Percentiles rank a stretch among this genome's conserved stretches.
Evolutionary conservation across 2,113 vertebrate species (phyloP).

Genomic region (Epinephelus moara): DNA sequence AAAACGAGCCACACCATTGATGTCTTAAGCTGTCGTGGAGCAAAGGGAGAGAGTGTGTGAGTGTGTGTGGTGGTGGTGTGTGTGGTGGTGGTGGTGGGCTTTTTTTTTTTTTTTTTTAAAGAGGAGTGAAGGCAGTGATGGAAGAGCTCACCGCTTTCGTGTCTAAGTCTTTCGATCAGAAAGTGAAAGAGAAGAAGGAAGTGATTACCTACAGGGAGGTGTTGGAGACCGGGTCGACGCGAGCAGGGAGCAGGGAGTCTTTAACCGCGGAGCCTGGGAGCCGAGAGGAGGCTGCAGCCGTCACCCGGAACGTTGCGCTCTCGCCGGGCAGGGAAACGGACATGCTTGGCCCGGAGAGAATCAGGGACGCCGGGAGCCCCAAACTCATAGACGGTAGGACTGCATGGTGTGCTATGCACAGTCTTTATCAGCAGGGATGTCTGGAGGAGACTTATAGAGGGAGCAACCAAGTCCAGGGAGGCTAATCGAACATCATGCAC

Average conservation of each 20-base stretch:
- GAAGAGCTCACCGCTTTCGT: conserved; percentile 99
- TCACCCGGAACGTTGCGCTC: conserved; percentile 86
- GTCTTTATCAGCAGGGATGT: neutral
- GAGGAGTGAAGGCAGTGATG: conserved; percentile 87
- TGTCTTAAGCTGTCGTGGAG: conserved; percentile 90
- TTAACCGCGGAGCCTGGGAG: conserved; percentile 85
- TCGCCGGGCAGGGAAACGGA: conserved; percentile 92
- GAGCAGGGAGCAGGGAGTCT: conserved; percentile 88
- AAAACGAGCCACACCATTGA: conserved; percentile 86
- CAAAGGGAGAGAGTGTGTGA: conserved; percentile 60
- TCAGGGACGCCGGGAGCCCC: conserved; percentile 91
- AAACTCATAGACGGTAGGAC: conserved; percentile 94
- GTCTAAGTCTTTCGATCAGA: conserved; percentile 98
- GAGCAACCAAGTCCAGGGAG: neutral
- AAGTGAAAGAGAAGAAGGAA: conserved; percentile 98
- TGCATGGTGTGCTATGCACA: neutral
- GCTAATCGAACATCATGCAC: neutral
- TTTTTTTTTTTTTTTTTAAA: conserved; percentile 43
- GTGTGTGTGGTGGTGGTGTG: conserved; percentile 20
- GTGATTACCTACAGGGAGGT: conserved; percentile 97
- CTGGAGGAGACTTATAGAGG: neutral
- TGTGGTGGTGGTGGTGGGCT: neutral
- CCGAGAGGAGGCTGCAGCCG: conserved; percentile 89
- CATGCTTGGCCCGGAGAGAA: conserved; percentile 91
- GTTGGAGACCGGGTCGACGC: conserved; percentile 92